Conservation (phyloP, 2,888 invertebrate species). For the Antheraea assamensis region DNA sequence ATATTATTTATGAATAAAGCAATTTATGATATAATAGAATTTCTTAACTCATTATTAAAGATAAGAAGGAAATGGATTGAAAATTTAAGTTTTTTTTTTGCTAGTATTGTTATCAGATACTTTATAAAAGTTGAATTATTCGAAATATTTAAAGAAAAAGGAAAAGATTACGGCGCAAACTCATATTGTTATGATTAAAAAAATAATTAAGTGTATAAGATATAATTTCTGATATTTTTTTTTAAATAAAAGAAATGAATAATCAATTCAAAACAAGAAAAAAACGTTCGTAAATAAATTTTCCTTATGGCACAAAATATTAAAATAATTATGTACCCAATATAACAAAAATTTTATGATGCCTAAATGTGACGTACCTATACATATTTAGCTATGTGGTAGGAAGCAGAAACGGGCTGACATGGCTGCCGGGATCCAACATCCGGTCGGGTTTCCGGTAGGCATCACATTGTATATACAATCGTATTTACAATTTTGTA, state of each 20-base stretch:
- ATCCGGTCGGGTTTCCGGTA: slow-evolving; percentile 29
- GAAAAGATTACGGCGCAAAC: too few relatives aligned
- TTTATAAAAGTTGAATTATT: too few relatives aligned
- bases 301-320: not conserved
- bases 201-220: too few relatives aligned
- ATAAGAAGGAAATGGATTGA: not conserved
- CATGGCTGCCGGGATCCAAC: slow-evolving; percentile 28
- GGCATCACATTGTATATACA: slow-evolving; percentile 28
- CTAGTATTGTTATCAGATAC: too few relatives aligned
- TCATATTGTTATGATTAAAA: too few relatives aligned
- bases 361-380: slow-evolving; percentile 28
- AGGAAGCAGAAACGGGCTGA: slow-evolving; percentile 36
- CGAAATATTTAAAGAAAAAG: too few relatives aligned
- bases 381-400: slow-evolving; percentile 32
- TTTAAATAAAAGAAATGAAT: too few relatives aligned
- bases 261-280: too few relatives aligned
- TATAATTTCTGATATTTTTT: too few relatives aligned
- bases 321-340: not conserved
- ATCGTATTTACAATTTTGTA: slow-evolving; percentile 24
- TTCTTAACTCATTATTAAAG: not conserved
- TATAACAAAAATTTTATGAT: slow-evolving; percentile 26
- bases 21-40: not conserved
- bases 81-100: too few relatives aligned
- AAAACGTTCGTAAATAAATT: too few relatives aligned
- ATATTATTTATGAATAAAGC: not conserved